Evolutionary conservation across 2,113 vertebrate species (phyloP).

Genomic region (Lota lota): DNA sequence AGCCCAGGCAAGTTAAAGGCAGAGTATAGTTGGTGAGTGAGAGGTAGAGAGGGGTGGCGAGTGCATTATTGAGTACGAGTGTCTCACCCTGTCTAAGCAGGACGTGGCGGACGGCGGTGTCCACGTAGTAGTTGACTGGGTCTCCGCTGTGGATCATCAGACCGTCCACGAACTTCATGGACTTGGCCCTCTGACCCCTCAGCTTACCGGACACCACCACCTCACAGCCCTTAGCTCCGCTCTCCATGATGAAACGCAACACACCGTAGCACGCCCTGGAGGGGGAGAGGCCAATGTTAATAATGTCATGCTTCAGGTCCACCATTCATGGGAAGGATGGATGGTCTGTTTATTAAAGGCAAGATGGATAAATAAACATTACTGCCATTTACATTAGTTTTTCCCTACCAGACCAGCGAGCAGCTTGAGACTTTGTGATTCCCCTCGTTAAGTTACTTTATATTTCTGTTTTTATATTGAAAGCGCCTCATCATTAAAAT

Average conservation of each 20-base stretch:
- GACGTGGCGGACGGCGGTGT: slow-evolving; percentile 95
- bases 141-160: slow-evolving; percentile 99
- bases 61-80: background rate
- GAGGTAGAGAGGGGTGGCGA: background rate
- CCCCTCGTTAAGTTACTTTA: too few relatives aligned
- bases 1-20: background rate
- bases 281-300: background rate
- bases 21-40: background rate
- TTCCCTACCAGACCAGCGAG: too few relatives aligned
- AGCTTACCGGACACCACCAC: slow-evolving; percentile 97
- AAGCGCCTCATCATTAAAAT: too few relatives aligned
- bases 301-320: too few relatives aligned
- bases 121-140: slow-evolving; percentile 97
- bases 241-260: slow-evolving; percentile 99
- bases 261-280: slow-evolving; percentile 94
- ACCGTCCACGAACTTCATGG: slow-evolving; percentile 99
- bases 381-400: too few relatives aligned
- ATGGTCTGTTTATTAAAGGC: too few relatives aligned
- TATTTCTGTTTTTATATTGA: too few relatives aligned
- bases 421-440: too few relatives aligned
- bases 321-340: too few relatives aligned
- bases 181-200: slow-evolving; percentile 94
- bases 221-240: slow-evolving; percentile 94
- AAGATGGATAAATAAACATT: too few relatives aligned
- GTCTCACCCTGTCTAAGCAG: slow-evolving; percentile 92